Evolutionary conservation across 1,140 invertebrate species (phyloP), one percentile per base, ranked within the genome.

Genomic region (Trinorchestia longiramus): DNA sequence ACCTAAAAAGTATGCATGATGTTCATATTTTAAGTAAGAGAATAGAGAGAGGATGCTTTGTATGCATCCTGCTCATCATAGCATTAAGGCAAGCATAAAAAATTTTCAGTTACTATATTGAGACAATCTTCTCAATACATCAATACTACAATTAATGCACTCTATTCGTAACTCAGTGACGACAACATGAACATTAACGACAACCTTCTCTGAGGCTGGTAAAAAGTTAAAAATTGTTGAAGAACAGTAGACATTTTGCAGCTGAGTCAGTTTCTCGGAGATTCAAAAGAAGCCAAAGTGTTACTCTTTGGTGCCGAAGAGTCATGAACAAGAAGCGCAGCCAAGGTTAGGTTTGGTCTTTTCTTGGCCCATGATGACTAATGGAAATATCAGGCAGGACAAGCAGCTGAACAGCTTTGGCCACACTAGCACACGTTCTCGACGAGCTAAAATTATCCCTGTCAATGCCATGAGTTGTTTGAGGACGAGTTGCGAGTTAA

Each of bases 331-430:
- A 90, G 43, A 19, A 15, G 88, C 19, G 92, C 17, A 94, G 92
- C 43, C 92, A 94, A 94, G 92, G 44, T 43, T 23, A 45, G 43
- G 88, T 90, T n/a, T n/a, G 43, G 43, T 40, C 92, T 94, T 94
- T 94, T 45, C 43, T 94, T 94, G 43, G 92, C 92, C 11, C 23
- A 44, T 36, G 43, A 94, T 94, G 92, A 94, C 43, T 94, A 45
- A 94, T 94, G 92, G 36, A 94, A 94, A 42, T 94, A 47, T 94
- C 92, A 94, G 88, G 88, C 88, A 91, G 92, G 92, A 47, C 92
- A 94, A 94, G 44, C 17, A 43, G 92, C 4, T 43, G 41, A 45
- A 44, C 43, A 43, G 92, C 41, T 4, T 42, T 40, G 92, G 92
- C 47, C 44, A 94, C 36, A 47, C 92, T 94, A 44, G 92, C 92